Evolutionary conservation across 2,797 vertebrate genomes (phyloP), one percentile per base, ranked within the genome.

Genomic region (Sphaeramia orbicularis): DNA sequence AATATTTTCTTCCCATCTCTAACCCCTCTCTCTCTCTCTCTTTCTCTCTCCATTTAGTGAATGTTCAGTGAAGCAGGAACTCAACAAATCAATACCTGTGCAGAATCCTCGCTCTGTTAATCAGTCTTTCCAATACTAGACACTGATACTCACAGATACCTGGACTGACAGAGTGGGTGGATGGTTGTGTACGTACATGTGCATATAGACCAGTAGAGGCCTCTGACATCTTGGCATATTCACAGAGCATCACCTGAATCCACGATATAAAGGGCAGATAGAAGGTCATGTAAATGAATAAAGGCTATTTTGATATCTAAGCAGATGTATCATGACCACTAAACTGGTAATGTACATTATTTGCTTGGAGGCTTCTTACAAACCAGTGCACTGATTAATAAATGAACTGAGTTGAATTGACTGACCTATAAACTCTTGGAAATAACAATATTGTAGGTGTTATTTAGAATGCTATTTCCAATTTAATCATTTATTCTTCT

Each of bases 111-210:
- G 18, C 67, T 48, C 80, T 56, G 62, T 71, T 74, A 81, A 80
- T 78, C 71, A 76, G 64, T 68, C 76, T 77, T 76, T 80, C 78
- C 75, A 86, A 83, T 81, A 86, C 56, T 58, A 40, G 71, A 76
- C 71, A 78, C 70, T 77, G 78, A 80, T 82, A 84, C 85, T 74
- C 82, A 81, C 79, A 60, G 70, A 83, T 84, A 78, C 73, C 60
- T 78, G 75, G 79, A 81, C 24, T 78, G 76, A 75, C 67, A 71
- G 65, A 70, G 65, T 52, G 44, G 30, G 53, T 50, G 45, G 65
- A 65, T 76, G 24, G 42, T 47, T 48, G 50, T 57, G 35, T 65
- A 54, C 59, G 61, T 5, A 41, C 54, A 36, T 52, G 30, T 5
- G 51, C 43, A 47, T 54, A 32, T 5, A 12, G 9, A 52, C 16